Conservation (phyloP, 1,140 invertebrate genomes). For the Galendromus occidentalis region DNA sequence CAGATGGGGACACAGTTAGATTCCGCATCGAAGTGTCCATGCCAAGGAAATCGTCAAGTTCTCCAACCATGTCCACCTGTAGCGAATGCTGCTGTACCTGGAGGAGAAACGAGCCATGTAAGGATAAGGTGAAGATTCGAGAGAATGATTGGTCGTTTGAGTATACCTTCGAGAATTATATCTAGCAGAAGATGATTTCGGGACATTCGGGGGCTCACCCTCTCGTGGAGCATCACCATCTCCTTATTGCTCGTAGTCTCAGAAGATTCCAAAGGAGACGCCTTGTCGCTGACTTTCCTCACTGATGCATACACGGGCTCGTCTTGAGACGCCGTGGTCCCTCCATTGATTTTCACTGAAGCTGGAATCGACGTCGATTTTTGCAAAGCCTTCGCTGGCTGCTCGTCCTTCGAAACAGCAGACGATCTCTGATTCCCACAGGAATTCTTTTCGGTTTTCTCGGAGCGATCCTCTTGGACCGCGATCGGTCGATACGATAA, state of each 20-base stretch:
- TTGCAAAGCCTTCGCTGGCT: neutral
- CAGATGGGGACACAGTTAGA: neutral
- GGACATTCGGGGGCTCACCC: neutral
- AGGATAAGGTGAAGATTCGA: neutral
- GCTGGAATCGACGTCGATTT: constrained; percentile 12
- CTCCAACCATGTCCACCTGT: constrained; percentile 10
- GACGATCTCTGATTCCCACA: neutral
- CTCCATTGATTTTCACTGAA: constrained; percentile 12
- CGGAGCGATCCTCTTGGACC: neutral
- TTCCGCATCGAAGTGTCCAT: constrained; percentile 10
- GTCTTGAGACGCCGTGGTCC: neutral
- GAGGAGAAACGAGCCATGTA: neutral
- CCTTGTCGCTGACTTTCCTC: neutral
- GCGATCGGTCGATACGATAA: constrained; percentile 8
- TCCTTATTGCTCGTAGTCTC: neutral
- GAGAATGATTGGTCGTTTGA: too few species aligned
- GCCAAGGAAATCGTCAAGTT: constrained; percentile 1
- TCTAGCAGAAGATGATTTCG: too few species aligned
- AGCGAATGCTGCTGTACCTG: constrained; percentile 9
- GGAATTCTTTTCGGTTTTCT: too few species aligned
- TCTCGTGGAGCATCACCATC: constrained; percentile 9
- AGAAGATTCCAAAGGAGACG: too few species aligned
- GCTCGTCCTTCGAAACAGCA: neutral
- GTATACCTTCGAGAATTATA: too few species aligned
- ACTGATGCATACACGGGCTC: neutral